Base-by-base conservation (phyloP, 2,797 vertebrate genomes). In the Emys orbicularis region DNA sequence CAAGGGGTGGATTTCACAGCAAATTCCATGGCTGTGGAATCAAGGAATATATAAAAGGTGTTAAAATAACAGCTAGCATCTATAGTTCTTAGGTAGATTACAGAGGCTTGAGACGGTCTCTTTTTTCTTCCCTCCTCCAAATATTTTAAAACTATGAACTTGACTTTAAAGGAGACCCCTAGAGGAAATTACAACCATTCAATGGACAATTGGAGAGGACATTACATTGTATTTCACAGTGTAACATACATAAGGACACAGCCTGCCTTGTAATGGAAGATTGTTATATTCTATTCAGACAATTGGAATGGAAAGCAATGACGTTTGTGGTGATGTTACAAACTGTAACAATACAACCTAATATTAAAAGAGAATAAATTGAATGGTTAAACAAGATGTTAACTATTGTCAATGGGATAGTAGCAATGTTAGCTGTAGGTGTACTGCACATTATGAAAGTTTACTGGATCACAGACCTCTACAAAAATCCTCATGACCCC, bases 381-480 rank as follows among this genome's bases (percentile, higher is more conserved):
- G 34, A 52, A 79, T 79, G 76, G 44, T 53, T 74, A 84, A 88
- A 81, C n/a, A 44, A 84, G 74, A 16, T 5, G 12, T 25, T 68
- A 77, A 27, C 52, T 72, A 1, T 0, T 86, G 77, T 74, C 53
- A 84, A 44, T 8, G 41, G 47, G 47, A 92, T 56, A 82, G 12
- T 12, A 11, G 56, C n/a, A 54, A 5, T 27, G 19, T 59, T 53
- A 52, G 5, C n/a, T 57, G 79, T 50, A 11, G 37, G 29, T 0
- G 1, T 41, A 12, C 0, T 0, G 18, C 50, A 49, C 2, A 1
- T 57, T 2, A 1, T 59, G 61, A 83, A 92, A 83, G 72, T 0
- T 88, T 52, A 23, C 81, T 92, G 47, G 1, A 0, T 81, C 82
- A 77, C 86, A 95, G 77, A 81, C 57, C 49, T 13, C 41, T 81